Evolutionary conservation across 2,888 invertebrate species (phyloP), one percentile per base, ranked within the genome.

Genomic region (Conus canariensis): DNA sequence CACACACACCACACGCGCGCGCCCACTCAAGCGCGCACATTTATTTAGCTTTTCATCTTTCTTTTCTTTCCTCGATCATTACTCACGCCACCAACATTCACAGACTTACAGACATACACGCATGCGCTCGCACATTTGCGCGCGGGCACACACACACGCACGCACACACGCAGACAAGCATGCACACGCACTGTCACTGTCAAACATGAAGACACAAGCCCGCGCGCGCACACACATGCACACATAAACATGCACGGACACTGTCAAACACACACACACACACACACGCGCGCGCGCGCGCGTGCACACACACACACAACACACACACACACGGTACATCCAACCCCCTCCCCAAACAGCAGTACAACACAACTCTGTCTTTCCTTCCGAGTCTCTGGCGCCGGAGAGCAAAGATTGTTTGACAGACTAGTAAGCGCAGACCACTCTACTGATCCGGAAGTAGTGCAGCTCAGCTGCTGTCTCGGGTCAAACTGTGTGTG

Each of bases 341-440:
- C 45, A 1, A 2, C 45, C 45, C 45, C 45, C 45, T 45, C 45
- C 45, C 45, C 45, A 9, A 74, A 70, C n/a, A 70, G 70, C 70
- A 16, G 3, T 45, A 45, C 70, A 22, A 22, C 74, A 74, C n/a
- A 74, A n/a, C 74, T n/a, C n/a, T n/a, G 74, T 74, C 74, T 74
- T 9, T n/a, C n/a, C 74, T 74, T 74, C 74, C 5, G n/a, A 74
- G n/a, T 74, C 74, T n/a, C 58, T 25, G 80, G 80, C 80, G 80
- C 80, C 80, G n/a, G 88, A 85, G 14, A 30, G 30, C 59, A 58
- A 56, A 14, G 67, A 87, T 59, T 58, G 87, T 30, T 67, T 58
- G 87, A 87, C 87, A 87, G 87, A 87, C 67, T 6, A 59, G 60
- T 67, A 64, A 30, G 64, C 12, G 56, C 60, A 80, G 80, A 80